phyloP scores from a whole-genome alignment of 2,888 invertebrate species.

The Sisyra nigra region DNA sequence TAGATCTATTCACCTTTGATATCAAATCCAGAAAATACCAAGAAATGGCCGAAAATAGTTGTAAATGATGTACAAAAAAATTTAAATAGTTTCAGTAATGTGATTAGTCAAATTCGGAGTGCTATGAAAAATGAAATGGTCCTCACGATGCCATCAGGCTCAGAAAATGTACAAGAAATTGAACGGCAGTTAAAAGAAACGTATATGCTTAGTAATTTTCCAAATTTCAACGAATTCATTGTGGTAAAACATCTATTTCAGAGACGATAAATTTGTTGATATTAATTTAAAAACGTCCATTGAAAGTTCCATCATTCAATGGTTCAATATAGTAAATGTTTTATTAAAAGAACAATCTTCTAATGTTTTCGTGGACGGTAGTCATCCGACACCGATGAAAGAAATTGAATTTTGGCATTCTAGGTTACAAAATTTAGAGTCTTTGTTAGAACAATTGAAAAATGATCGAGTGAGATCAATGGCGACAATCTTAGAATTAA shows the following conservation, averaged over 20 bases:
- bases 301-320: constrained; percentile 75
- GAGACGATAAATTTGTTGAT: constrained; percentile 41
- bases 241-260: constrained; percentile 14
- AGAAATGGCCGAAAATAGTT: constrained; percentile 57
- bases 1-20: constrained; percentile 53
- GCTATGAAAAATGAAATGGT: constrained; percentile 75
- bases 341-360: constrained; percentile 61
- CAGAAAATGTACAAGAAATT: constrained; percentile 47
- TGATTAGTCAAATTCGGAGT: constrained; percentile 61
- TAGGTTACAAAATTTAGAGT: constrained; percentile 68
- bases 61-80: constrained; percentile 53
- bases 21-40: constrained; percentile 51
- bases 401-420: constrained; percentile 71
- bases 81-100: constrained; percentile 48
- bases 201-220: constrained; percentile 15
- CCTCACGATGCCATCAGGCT: constrained; percentile 69
- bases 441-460: constrained; percentile 73
- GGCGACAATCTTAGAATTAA: constrained; percentile 60
- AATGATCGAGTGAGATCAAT: constrained; percentile 70
- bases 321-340: constrained; percentile 66
- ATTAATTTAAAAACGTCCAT: constrained; percentile 61
- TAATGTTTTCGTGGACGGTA: constrained; percentile 47
- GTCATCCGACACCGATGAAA: constrained; percentile 50
- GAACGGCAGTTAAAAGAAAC: constrained; percentile 30
- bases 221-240: too few species aligned